Evolutionary conservation across 2,113 vertebrate species (phyloP).

Genomic region (Sinocyclocheilus rhinocerous): DNA sequence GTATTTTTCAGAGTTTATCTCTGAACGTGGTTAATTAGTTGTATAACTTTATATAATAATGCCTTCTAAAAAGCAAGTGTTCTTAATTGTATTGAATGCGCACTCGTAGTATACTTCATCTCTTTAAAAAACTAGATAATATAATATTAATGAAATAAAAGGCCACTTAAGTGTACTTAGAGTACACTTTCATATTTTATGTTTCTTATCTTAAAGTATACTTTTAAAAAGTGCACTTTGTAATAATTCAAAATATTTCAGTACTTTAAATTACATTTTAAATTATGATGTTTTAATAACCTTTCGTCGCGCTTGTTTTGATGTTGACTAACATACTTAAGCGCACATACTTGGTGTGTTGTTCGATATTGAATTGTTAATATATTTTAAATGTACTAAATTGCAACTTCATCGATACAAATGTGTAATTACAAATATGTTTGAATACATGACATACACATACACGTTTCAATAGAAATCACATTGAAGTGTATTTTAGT

Average conservation of each 20-base stretch:
- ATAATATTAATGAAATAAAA: background rate
- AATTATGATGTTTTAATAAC: background rate
- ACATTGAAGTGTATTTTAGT: too few species aligned
- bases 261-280: background rate
- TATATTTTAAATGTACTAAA: background rate
- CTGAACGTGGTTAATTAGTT: background rate
- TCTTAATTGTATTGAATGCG: background rate
- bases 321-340: background rate
- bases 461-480: background rate
- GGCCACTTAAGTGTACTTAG: too few species aligned
- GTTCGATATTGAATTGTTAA: too few species aligned
- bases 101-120: too few species aligned
- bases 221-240: too few species aligned
- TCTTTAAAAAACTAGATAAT: too few species aligned
- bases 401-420: background rate
- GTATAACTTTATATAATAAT: background rate
- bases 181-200: too few species aligned
- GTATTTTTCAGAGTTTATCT: background rate
- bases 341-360: too few species aligned
- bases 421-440: too few species aligned
- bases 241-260: too few species aligned
- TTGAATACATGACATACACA: too few species aligned
- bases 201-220: background rate
- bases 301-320: background rate
- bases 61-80: background rate